Evolutionary conservation across 2,888 invertebrate genomes (phyloP).

Genomic region (Omphaloscelis lunosa): DNA sequence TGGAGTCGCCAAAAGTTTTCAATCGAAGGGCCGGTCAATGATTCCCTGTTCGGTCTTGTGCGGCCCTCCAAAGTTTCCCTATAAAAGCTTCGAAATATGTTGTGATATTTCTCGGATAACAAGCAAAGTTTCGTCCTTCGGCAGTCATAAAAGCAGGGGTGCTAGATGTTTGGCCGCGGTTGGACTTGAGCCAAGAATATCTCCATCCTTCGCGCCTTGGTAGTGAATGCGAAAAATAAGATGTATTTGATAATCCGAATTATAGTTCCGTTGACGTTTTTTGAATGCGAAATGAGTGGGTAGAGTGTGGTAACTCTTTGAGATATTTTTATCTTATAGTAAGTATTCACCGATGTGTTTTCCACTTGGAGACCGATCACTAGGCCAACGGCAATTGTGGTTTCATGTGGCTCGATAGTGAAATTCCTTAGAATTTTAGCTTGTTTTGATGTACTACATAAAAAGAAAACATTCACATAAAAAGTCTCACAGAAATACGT

Average conservation of each 20-base stretch:
- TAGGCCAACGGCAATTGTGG: neutral
- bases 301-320: conserved; percentile 3
- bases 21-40: conserved; percentile 67
- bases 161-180: conserved; percentile 73
- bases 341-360: neutral
- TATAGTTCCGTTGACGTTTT: conserved; percentile 50
- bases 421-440: neutral
- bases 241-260: conserved; percentile 64
- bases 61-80: conserved; percentile 82
- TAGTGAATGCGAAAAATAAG: conserved; percentile 63
- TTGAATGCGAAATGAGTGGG: conserved; percentile 47
- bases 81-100: conserved; percentile 85
- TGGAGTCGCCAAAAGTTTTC: conserved; percentile 56
- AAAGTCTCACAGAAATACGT: conserved; percentile 9
- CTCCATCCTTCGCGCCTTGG: conserved; percentile 58
- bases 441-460: conserved; percentile 6
- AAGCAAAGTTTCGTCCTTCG: conserved; percentile 85
- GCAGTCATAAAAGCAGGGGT: conserved; percentile 73
- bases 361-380: neutral
- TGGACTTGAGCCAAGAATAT: conserved; percentile 73
- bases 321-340: neutral
- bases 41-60: conserved; percentile 71
- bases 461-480: conserved; percentile 3
- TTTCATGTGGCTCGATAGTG: neutral
- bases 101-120: conserved; percentile 88